Percentiles rank a stretch among this genome's conserved stretches.
These are phyloP conservation scores for Dicycla oo DNA, from an alignment of 2,888 invertebrate species.

Conservation along the genomic window DNA sequence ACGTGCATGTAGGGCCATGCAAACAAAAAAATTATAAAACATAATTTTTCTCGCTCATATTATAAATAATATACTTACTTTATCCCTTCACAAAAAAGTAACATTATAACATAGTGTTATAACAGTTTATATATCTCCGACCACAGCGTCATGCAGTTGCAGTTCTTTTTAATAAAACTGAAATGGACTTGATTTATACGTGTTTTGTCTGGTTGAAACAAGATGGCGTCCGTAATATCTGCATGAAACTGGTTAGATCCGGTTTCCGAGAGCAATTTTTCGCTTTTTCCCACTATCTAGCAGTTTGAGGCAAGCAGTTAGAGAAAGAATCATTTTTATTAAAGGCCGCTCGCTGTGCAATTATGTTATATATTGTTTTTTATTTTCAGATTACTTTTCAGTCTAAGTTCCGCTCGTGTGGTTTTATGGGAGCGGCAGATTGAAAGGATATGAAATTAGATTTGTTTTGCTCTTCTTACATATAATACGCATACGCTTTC, in stretches of 20 bases:
- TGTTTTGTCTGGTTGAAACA: constrained; percentile 82
- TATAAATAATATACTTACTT: no score
- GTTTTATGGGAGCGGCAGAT: constrained; percentile 3
- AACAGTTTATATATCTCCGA: constrained; percentile 27
- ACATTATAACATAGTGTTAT: constrained; percentile 11
- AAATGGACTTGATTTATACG: constrained; percentile 81
- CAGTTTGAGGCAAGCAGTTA: constrained; percentile 71
- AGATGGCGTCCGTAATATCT: constrained; percentile 83
- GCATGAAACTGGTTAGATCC: constrained; percentile 77
- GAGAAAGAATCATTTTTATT: constrained; percentile 74
- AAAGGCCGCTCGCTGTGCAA: constrained; percentile 62
- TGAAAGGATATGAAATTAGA: background rate
- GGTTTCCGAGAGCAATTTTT: constrained; percentile 77
- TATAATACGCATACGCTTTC: background rate
- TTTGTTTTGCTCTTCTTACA: background rate
- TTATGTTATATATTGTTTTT: constrained; percentile 45
- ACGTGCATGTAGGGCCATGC: background rate
- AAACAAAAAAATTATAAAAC: background rate
- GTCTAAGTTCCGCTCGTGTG: constrained; percentile 17
- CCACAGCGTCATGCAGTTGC: constrained; percentile 66
- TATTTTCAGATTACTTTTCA: constrained; percentile 26
- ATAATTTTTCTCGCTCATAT: background rate
- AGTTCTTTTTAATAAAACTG: constrained; percentile 81
- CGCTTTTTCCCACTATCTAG: constrained; percentile 76
- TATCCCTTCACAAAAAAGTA: background rate